Conservation (phyloP, 2,888 invertebrate genomes). For the Schizaphis graminum region DNA sequence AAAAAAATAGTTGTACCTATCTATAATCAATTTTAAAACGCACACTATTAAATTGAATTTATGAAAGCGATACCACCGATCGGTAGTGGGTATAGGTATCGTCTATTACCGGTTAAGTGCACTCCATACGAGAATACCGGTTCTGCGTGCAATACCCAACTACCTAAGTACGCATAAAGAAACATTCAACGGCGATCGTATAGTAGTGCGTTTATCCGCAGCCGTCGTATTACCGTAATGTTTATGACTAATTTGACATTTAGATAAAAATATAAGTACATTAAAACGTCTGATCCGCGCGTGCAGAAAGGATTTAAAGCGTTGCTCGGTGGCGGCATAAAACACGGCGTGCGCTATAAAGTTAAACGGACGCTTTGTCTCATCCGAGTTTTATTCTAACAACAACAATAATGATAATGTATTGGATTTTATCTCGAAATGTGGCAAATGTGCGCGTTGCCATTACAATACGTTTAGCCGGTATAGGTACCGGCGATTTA, state of each 20-base stretch:
- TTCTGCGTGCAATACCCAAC: not conserved
- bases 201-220: not conserved
- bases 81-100: not conserved
- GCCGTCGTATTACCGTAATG: not conserved
- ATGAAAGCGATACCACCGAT: not conserved
- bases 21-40: not conserved
- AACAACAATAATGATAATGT: not conserved
- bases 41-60: not conserved
- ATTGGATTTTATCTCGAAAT: slow-evolving; percentile 10
- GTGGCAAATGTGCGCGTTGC: not conserved
- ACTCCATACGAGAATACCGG: not conserved
- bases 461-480: not conserved
- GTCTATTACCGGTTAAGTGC: slow-evolving; percentile 14
- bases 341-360: not conserved
- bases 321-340: not conserved
- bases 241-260: slow-evolving; percentile 29
- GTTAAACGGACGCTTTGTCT: slow-evolving; percentile 8
- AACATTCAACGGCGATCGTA: not conserved
- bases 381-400: not conserved
- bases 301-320: not conserved
- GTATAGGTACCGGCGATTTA: not conserved
- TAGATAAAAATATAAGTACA: not conserved
- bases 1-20: not conserved
- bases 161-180: not conserved
- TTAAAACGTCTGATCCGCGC: not conserved